Conservation (phyloP, 1,140 invertebrate genomes). For the Panagrolaimus sp. region DNA sequence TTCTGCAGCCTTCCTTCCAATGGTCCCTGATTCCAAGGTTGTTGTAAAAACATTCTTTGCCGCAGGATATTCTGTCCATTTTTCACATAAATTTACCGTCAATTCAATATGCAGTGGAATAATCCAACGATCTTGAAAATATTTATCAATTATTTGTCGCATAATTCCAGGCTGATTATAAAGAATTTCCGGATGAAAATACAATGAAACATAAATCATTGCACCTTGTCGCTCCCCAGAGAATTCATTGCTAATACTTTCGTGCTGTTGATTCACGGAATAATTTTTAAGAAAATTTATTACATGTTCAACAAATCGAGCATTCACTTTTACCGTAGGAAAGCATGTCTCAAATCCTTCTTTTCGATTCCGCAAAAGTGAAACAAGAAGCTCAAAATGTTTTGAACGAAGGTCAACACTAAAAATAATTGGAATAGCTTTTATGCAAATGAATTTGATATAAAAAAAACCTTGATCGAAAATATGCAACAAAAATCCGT, state of each 20-base stretch:
- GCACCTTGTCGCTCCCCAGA: constrained; percentile 59
- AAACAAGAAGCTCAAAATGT: constrained; percentile 34
- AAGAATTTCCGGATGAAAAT: constrained; percentile 78
- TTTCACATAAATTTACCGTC: constrained; percentile 79
- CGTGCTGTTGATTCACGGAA: too few species aligned
- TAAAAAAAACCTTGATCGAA: constrained; percentile 74
- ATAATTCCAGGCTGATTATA: constrained; percentile 79
- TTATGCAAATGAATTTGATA: constrained; percentile 8
- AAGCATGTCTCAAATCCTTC: constrained; percentile 75
- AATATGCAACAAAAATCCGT: constrained; percentile 84
- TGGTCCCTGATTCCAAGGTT: constrained; percentile 67
- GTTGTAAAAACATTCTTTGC: constrained; percentile 79
- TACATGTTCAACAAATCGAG: constrained; percentile 24
- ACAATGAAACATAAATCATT: constrained; percentile 87
- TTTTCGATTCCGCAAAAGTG: constrained; percentile 62
- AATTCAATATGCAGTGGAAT: constrained; percentile 81
- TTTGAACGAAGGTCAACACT: constrained; percentile 26
- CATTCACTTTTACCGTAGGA: constrained; percentile 72
- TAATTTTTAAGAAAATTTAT: constrained; percentile 26
- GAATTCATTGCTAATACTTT: constrained; percentile 7
- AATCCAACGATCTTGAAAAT: constrained; percentile 87
- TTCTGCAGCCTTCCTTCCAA: not conserved
- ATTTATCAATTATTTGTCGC: constrained; percentile 96
- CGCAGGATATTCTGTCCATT: constrained; percentile 88
- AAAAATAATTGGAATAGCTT: constrained; percentile 21